Evolutionary conservation across 2,888 invertebrate genomes (phyloP).

Genomic region (Podabrus alpinus): DNA sequence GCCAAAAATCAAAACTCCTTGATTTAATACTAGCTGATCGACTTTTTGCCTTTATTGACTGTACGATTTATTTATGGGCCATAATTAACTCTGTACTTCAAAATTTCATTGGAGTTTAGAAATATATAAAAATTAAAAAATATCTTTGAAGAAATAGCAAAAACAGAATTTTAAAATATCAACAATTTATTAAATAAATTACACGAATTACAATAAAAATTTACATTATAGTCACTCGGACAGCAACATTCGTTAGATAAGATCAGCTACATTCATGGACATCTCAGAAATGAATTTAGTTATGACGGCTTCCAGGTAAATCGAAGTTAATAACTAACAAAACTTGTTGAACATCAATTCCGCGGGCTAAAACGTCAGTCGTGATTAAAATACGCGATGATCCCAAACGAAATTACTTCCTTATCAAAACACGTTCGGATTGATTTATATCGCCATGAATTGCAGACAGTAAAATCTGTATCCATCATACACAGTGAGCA

Average conservation of each 20-base stretch:
- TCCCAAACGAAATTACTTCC: constrained; percentile 99
- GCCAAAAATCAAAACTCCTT: too few species aligned
- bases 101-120: too few species aligned
- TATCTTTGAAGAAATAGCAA: too few species aligned
- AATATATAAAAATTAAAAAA: too few species aligned
- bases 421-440: constrained; percentile 96
- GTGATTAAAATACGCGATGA: constrained; percentile 98
- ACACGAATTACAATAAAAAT: too few species aligned
- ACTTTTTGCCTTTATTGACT: background rate
- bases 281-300: constrained; percentile 99
- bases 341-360: constrained; percentile 99
- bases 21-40: too few species aligned
- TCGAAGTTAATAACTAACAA: constrained; percentile 99
- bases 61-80: too few species aligned
- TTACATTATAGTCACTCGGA: too few species aligned
- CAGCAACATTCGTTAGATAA: constrained; percentile 74
- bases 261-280: constrained; percentile 99
- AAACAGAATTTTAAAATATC: too few species aligned
- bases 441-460: constrained; percentile 99
- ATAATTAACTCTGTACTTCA: too few species aligned
- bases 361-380: constrained; percentile 96
- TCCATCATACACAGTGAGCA: constrained; percentile 95
- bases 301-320: constrained; percentile 98
- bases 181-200: too few species aligned
- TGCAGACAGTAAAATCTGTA: constrained; percentile 96